A percentile compares a stretch with the other conserved stretches of the same genome.
Evolutionary conservation across 2,113 vertebrate species (phyloP).

Genomic region (Malurus melanocephalus): DNA sequence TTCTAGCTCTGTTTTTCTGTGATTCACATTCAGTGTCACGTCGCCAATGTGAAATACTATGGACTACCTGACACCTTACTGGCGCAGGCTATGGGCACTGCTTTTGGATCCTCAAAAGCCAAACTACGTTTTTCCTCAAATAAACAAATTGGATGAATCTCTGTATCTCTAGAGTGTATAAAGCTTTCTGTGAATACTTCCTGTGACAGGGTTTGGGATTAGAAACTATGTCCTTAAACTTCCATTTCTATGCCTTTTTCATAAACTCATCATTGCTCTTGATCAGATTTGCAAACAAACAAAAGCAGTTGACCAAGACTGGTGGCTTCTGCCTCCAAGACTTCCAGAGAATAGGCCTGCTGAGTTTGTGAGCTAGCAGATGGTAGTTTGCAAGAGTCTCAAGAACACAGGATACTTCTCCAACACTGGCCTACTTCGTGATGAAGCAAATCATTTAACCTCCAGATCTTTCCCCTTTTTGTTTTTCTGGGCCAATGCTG

Average conservation of each 20-base stretch:
- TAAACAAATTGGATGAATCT: not conserved
- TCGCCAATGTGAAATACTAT: not conserved
- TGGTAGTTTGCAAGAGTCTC: not conserved
- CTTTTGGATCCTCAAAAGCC: not conserved
- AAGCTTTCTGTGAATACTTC: not conserved
- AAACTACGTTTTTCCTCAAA: not conserved
- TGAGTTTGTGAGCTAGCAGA: not conserved
- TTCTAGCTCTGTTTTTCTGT: conserved; percentile 10
- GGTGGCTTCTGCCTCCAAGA: not conserved
- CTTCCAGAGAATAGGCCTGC: not conserved
- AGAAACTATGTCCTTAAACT: not conserved
- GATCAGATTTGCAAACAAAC: not conserved
- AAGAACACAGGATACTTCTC: not conserved
- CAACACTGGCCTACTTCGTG: not conserved
- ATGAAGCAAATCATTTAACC: not conserved
- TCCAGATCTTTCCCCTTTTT: not conserved
- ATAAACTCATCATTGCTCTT: not conserved
- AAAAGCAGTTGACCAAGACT: not conserved
- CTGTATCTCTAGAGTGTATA: not conserved
- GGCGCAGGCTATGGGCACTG: not conserved
- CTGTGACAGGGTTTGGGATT: not conserved
- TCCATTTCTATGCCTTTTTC: not conserved
- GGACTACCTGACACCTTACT: not conserved
- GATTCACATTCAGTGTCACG: conserved; percentile 11
- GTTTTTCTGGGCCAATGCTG: not conserved